Evolutionary conservation across 1,140 invertebrate genomes (phyloP), one percentile per base, ranked within the genome.

Genomic region (Drosophila sechellia): DNA sequence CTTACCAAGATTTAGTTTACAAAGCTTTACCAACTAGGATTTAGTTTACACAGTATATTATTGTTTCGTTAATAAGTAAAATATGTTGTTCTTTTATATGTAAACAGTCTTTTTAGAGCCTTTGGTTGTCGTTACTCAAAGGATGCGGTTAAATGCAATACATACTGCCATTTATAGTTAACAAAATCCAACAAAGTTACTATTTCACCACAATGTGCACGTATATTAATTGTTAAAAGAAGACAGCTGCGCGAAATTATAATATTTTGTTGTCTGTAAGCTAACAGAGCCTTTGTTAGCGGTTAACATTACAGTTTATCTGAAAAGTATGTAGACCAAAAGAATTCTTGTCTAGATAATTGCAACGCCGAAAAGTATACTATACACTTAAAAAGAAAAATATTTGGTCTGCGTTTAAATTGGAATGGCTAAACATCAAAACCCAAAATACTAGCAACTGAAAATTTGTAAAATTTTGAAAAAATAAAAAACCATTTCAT

Each of bases 71-170:
- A 81, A 56, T 86, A 86, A 74, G 77, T 86, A 74, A 85, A 87
- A 70, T 83, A 72, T 76, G 50, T 66, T 53, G 25, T 40, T 71
- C 75, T 63, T 53, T 63, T 53, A 58, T 79, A 78, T 65, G 49
- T 86, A 77, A 87, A 87, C 83, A 87, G 83, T 87, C 83, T 87
- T 87, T 50, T 87, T 53, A 72, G 70, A 79, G 68, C 84, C 83
- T 76, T 63, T 63, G 35, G 25, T 58, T 31, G 53, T 52, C 17
- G 42, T 35, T 71, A 35, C 13, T 42, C 35, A 83, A 83, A 87
- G 83, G 83, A 70, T 77, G 45, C 39, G 57, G 15, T 71, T 68
- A 86, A 86, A 86, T 86, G 81, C 81, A 76, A 43, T 70, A 52
- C 10, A 55, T 31, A 48, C 40, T 55, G 15, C 56, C 55, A 35